Evolutionary conservation across 2,113 vertebrate species (phyloP).

Genomic region (Ophthalmolycus amberensis): DNA sequence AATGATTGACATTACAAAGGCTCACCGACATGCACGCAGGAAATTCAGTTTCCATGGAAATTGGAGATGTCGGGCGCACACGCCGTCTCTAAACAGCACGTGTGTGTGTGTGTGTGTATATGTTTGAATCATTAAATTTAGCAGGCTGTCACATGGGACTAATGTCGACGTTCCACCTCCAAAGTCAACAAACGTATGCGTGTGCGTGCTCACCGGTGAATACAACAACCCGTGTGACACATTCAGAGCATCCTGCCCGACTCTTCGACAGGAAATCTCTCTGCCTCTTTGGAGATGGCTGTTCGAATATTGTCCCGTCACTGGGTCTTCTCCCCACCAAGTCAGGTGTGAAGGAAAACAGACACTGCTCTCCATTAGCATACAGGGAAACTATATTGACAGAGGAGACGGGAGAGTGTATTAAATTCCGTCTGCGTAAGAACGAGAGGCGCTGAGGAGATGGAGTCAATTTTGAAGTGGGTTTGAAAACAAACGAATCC

Average conservation of each 20-base stretch:
- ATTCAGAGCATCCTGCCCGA: constrained; percentile 39
- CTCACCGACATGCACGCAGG: constrained; percentile 33
- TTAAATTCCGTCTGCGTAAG: constrained; percentile 27
- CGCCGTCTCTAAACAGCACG: not conserved
- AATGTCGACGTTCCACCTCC: constrained; percentile 29
- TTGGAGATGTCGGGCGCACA: constrained; percentile 44
- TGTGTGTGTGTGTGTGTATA: constrained; percentile 2
- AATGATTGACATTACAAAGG: constrained; percentile 62
- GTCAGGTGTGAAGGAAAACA: constrained; percentile 52
- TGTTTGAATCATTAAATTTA: constrained; percentile 54
- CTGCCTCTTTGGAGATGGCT: constrained; percentile 24
- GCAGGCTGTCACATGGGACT: constrained; percentile 32
- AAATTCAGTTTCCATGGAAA: constrained; percentile 62
- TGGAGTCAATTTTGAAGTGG: constrained; percentile 45
- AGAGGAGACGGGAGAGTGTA: constrained; percentile 10
- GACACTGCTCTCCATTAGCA: constrained; percentile 55
- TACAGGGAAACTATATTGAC: constrained; percentile 41
- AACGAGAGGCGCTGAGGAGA: constrained; percentile 11
- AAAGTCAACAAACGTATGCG: constrained; percentile 5
- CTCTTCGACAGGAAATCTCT: constrained; percentile 28
- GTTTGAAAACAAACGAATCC: constrained; percentile 60
- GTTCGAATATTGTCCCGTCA: constrained; percentile 53
- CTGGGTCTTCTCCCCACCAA: constrained; percentile 28
- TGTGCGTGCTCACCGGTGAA: constrained; percentile 21
- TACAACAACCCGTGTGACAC: constrained; percentile 47